A percentile compares a stretch with the other conserved stretches of the same genome.
Evolutionary conservation across 2,113 vertebrate species (phyloP).

Genomic region (Hyla sarda): DNA sequence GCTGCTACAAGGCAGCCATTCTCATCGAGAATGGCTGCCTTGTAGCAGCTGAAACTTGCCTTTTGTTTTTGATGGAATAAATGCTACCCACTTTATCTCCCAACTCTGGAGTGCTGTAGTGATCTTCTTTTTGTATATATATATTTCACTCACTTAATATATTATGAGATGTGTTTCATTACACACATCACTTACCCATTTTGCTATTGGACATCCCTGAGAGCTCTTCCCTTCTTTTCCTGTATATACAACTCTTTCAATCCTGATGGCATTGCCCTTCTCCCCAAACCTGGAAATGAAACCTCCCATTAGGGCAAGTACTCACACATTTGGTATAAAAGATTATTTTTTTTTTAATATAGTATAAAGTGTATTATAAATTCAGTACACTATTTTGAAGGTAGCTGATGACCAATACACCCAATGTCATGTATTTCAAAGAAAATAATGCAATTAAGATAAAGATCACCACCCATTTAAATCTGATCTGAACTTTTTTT

Average conservation of each 20-base stretch:
- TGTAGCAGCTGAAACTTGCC: too few relatives aligned
- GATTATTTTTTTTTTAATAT: slow-evolving; percentile 68
- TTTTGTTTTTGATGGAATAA: too few relatives aligned
- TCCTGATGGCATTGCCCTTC: slow-evolving; percentile 90
- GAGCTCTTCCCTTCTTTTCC: slow-evolving; percentile 98
- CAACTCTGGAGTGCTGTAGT: too few relatives aligned
- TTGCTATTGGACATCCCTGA: slow-evolving; percentile 97
- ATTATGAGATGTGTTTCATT: not conserved
- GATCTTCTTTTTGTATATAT: too few relatives aligned
- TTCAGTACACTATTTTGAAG: not conserved
- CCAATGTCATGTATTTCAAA: not conserved
- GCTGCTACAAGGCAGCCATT: too few relatives aligned
- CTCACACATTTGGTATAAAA: not conserved
- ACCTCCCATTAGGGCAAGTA: not conserved
- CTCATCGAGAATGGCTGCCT: too few relatives aligned
- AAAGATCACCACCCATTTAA: too few relatives aligned
- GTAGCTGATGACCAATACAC: not conserved
- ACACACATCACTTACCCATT: slow-evolving; percentile 86
- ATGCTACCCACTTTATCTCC: too few relatives aligned
- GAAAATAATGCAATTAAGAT: not conserved
- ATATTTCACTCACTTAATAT: too few relatives aligned
- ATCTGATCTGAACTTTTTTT: too few relatives aligned
- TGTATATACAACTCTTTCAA: slow-evolving; percentile 95
- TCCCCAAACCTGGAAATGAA: slow-evolving; percentile 83
- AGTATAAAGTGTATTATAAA: slow-evolving; percentile 47